Percentiles rank a stretch among this genome's conserved stretches.
Conservation (phyloP, 2,888 invertebrate genomes). For the Laothoe populi region DNA sequence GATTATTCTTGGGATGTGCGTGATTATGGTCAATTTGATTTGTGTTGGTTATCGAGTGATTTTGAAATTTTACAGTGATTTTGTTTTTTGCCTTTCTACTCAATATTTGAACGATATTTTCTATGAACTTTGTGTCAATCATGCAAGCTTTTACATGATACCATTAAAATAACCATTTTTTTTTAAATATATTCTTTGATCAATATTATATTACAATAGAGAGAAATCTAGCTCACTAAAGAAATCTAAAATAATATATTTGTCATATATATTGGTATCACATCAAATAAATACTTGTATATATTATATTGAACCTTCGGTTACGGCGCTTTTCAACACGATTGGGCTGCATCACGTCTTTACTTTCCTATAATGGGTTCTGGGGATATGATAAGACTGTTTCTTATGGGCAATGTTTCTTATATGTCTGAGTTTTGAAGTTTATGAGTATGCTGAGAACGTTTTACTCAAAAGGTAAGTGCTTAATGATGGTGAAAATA, state of each 20-base stretch:
- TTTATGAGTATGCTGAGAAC: no score
- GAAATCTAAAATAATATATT: no score
- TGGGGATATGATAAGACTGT: not conserved
- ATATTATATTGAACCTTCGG: not conserved
- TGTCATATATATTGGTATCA: not conserved
- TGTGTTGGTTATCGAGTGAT: not conserved
- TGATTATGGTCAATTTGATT: not conserved
- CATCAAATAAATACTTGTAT: not conserved
- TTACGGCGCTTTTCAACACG: not conserved
- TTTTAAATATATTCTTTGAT: no score
- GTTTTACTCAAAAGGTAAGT: no score
- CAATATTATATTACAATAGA: no score
- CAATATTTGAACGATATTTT: not conserved
- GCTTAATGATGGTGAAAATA: no score
- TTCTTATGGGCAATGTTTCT: no score
- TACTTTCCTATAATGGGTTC: not conserved
- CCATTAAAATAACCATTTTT: not conserved
- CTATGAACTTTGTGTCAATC: not conserved
- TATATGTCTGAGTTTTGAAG: no score
- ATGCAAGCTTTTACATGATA: not conserved
- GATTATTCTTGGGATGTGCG: not conserved
- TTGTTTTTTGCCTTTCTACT: slow-evolving; percentile 8
- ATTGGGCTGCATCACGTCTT: not conserved
- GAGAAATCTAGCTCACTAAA: no score
- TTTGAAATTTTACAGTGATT: not conserved